These are phyloP conservation scores for Silvanus unidentatus DNA, from an alignment of 2,888 invertebrate genomes.

Conservation along the genomic window DNA sequence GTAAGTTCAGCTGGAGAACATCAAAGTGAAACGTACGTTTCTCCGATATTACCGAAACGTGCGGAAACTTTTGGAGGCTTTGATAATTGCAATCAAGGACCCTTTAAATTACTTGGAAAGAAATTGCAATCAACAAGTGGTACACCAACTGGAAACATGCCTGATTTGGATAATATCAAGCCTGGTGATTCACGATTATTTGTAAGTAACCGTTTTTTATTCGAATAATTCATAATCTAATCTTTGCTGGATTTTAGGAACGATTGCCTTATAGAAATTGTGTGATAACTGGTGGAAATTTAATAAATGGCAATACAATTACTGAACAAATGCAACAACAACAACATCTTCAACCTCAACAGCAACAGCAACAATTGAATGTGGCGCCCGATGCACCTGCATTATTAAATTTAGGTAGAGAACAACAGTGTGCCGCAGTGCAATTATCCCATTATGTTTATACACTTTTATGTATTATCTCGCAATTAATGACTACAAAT, in stretches of 20 bases:
- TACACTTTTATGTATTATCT: conserved; percentile 79
- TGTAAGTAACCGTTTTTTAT: conserved; percentile 40
- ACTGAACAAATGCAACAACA: conserved; percentile 19
- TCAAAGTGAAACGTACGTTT: conserved; percentile 78
- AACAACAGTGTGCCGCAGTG: conserved; percentile 68
- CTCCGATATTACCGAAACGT: conserved; percentile 81
- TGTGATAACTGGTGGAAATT: conserved; percentile 47
- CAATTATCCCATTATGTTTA: conserved; percentile 83
- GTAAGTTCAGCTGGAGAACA: conserved; percentile 92
- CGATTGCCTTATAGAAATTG: conserved; percentile 51
- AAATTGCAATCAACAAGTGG: conserved; percentile 39
- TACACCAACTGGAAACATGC: conserved; percentile 38
- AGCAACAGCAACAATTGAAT: conserved; percentile 20
- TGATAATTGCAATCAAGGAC: conserved; percentile 54
- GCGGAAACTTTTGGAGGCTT: conserved; percentile 97
- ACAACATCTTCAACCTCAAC: conserved; percentile 11
- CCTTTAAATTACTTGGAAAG: conserved; percentile 39
- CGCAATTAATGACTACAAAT: conserved; percentile 84
- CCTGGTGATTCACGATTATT: conserved; percentile 44
- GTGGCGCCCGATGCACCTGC: conserved; percentile 44
- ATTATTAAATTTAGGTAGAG: conserved; percentile 50
- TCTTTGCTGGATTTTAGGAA: conserved; percentile 32
- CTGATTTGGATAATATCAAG: conserved; percentile 43
- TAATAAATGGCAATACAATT: conserved; percentile 40
- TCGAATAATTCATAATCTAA: background rate